A percentile compares a stretch with the other conserved stretches of the same genome.
Evolutionary conservation across 2,888 invertebrate species (phyloP).

Genomic region (Orgyia antiqua): DNA sequence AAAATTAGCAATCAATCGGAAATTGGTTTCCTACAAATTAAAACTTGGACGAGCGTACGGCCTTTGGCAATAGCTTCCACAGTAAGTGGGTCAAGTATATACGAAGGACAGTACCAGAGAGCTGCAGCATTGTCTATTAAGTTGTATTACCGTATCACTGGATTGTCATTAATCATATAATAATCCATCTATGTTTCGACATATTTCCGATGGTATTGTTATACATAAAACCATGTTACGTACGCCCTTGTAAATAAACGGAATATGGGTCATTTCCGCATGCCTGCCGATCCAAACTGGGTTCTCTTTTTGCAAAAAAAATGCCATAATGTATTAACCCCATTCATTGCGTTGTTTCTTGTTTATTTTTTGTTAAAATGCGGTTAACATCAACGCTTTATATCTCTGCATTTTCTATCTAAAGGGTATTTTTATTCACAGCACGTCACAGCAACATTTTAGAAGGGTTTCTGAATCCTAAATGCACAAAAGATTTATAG

Average conservation of each 20-base stretch:
- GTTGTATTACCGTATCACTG: slow-evolving; percentile 52
- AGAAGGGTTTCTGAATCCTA: no score
- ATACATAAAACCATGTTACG: slow-evolving; percentile 18
- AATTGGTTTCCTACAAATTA: slow-evolving; percentile 44
- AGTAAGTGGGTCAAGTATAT: slow-evolving; percentile 66
- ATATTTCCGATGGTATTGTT: slow-evolving; percentile 39
- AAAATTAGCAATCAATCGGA: slow-evolving; percentile 44
- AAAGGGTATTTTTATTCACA: slow-evolving; percentile 14
- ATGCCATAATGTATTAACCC: slow-evolving; percentile 13
- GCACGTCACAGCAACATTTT: slow-evolving; percentile 1
- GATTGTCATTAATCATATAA: slow-evolving; percentile 52
- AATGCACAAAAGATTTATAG: no score
- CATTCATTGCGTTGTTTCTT: slow-evolving; percentile 16
- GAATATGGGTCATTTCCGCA: slow-evolving; percentile 39
- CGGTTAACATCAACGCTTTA: slow-evolving; percentile 18
- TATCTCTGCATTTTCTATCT: slow-evolving; percentile 13
- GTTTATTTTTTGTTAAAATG: slow-evolving; percentile 22
- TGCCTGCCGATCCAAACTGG: slow-evolving; percentile 14
- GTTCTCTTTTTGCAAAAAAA: slow-evolving; percentile 17
- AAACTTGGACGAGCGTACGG: slow-evolving; percentile 37
- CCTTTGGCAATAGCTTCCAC: slow-evolving; percentile 43
- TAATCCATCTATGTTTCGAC: slow-evolving; percentile 42
- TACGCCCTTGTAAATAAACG: slow-evolving; percentile 39
- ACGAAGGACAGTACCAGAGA: slow-evolving; percentile 50
- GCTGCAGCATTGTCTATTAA: slow-evolving; percentile 37